Evolutionary conservation across 1,140 invertebrate genomes (phyloP), one percentile per base, ranked within the genome.

Genomic region (Ostrea denselamellosa): DNA sequence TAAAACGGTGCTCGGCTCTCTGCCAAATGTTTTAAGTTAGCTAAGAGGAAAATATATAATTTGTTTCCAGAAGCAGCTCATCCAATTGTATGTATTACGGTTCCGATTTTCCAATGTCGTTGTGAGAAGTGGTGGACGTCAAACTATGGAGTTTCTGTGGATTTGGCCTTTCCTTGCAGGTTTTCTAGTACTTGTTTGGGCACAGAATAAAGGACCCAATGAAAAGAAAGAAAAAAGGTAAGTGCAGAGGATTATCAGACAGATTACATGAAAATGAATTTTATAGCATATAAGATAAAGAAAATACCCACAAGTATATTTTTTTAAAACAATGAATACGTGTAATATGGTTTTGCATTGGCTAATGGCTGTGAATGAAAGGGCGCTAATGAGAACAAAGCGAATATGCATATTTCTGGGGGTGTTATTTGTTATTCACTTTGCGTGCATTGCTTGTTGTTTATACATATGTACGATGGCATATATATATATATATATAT

Each of bases 11-110:
- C 68, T 34, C 68, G 68, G 68, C 68, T 77, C 25, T 34, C 68
- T 77, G 68, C 68, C 68, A 77, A 77, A 22, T 77, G 68, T 34
- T 77, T 77, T 77, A 44, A 77, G 22, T 77, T 77, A 14, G 68
- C 68, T 77, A 28, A 25, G 25, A 77, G 68, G 68, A 77, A 77
- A 77, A 77, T 77, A 77, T 77, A 77, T 77, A 34, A 77, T 77
- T 77, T 77, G 68, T 28, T 77, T 77, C 68, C 68, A 34, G 25
- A 34, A 77, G 10, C 68, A 28, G 68, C 25, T 77, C 68, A 77
- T 77, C 25, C 68, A 77, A 77, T 77, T 77, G 68, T 77, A 77
- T 28, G 28, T 77, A 77, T 77, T 77, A 77, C 68, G 68, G 68
- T 28, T 77, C 68, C 68, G 68, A 77, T 28, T 77, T 77, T 77